Conservation (phyloP, 2,888 invertebrate genomes). For the Osedax fenrisi region DNA sequence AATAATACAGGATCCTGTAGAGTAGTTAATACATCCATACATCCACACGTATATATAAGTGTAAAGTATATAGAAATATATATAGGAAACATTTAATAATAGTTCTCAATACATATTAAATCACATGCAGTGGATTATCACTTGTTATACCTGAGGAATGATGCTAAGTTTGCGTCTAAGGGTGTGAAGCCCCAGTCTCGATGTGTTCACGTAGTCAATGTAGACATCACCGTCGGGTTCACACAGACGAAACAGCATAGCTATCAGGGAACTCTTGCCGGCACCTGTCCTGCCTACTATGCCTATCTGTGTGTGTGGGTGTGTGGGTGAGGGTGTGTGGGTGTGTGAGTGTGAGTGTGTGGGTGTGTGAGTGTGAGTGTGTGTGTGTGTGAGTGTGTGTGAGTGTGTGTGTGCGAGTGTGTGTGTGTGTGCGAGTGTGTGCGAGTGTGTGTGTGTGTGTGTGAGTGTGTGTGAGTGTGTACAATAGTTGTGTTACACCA, state of each 20-base stretch:
- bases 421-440: no score
- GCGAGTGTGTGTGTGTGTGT: no score
- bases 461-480: neutral
- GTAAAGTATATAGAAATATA: neutral
- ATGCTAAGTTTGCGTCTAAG: constrained; percentile 72
- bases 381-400: no score
- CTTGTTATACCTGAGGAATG: constrained; percentile 63
- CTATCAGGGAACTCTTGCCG: constrained; percentile 58
- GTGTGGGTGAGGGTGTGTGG: neutral
- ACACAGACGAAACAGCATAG: constrained; percentile 69
- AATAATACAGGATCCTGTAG: constrained; percentile 49
- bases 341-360: neutral
- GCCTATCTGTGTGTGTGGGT: constrained; percentile 55
- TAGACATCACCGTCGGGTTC: constrained; percentile 66
- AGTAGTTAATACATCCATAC: neutral
- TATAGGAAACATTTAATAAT: neutral
- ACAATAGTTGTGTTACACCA: neutral
- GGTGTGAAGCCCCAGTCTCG: constrained; percentile 62
- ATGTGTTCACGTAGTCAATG: constrained; percentile 62
- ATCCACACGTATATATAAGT: neutral
- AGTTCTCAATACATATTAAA: neutral
- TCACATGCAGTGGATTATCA: neutral
- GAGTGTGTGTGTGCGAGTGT: no score
- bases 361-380: neutral
- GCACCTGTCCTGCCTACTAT: constrained; percentile 55